Conservation (phyloP, 37 sponge, comb jelly and placozoan genomes). For the Petrosia ficiformis region DNA sequence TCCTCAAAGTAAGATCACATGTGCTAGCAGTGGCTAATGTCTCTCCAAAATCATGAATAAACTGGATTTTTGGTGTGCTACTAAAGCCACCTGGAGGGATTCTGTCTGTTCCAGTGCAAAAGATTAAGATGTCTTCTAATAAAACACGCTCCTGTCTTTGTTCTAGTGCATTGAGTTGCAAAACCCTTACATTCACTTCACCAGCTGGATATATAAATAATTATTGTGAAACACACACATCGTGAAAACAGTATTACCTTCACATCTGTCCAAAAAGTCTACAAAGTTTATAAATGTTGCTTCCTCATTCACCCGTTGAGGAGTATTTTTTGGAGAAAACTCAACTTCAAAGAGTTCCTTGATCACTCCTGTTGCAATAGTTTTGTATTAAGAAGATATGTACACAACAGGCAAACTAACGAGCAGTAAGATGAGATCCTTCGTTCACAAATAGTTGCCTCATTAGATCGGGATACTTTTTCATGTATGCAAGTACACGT, state of each 20-base stretch:
- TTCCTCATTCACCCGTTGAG: neutral
- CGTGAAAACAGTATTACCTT: no score
- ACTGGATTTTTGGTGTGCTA: neutral
- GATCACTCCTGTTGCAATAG: neutral
- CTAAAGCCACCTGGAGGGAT: slow-evolving; percentile 21
- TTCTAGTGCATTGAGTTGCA: neutral
- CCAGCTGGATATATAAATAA: neutral
- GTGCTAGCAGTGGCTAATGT: slow-evolving; percentile 20
- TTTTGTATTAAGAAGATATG: no score
- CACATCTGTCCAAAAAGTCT: slow-evolving; percentile 20
- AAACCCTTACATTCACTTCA: neutral
- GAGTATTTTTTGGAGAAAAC: neutral
- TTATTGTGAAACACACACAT: neutral
- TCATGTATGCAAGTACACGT: neutral
- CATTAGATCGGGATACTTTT: slow-evolving; percentile 16
- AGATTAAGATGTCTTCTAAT: slow-evolving; percentile 9
- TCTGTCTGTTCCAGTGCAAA: slow-evolving; percentile 17
- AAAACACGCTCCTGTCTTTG: neutral
- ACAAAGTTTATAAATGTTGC: neutral
- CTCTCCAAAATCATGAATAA: neutral
- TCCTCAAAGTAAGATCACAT: slow-evolving; percentile 16
- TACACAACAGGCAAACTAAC: neutral
- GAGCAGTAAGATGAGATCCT: neutral
- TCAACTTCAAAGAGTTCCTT: neutral
- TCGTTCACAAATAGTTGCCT: slow-evolving; percentile 2